A percentile compares a stretch with the other conserved stretches of the same genome.
Evolutionary conservation across 1,140 invertebrate genomes (phyloP).

Genomic region (Meteorus sp.): DNA sequence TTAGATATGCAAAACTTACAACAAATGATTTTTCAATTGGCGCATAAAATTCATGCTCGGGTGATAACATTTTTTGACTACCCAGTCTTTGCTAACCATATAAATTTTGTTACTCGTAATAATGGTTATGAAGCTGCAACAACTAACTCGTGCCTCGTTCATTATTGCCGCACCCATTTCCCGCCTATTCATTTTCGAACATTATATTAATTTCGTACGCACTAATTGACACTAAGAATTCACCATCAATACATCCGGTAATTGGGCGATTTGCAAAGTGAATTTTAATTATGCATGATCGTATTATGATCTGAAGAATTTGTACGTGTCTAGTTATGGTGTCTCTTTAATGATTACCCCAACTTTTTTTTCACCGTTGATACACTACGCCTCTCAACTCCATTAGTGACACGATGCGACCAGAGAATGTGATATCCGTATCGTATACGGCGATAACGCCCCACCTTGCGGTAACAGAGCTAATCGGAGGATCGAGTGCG

Average conservation of each 20-base stretch:
- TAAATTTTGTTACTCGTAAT: conserved; percentile 54
- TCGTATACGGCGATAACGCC: background rate
- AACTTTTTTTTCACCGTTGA: background rate
- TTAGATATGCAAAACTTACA: conserved; percentile 38
- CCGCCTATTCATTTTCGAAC: conserved; percentile 40
- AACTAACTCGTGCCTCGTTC: conserved; percentile 41
- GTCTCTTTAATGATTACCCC: too few relatives aligned
- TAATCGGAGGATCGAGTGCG: too few relatives aligned
- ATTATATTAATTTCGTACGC: conserved; percentile 22
- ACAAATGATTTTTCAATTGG: conserved; percentile 31
- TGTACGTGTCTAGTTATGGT: background rate
- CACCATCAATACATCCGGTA: background rate
- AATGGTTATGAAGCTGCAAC: conserved; percentile 53
- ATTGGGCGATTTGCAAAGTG: background rate
- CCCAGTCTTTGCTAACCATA: conserved; percentile 50
- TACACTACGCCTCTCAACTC: conserved; percentile 5
- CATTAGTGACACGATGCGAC: background rate
- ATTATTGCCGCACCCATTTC: conserved; percentile 40
- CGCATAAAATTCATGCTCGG: conserved; percentile 32
- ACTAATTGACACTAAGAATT: conserved; percentile 11
- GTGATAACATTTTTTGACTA: conserved; percentile 43
- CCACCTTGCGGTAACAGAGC: too few relatives aligned
- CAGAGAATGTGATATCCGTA: background rate
- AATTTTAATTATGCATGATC: too few relatives aligned
- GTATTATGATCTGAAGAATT: too few relatives aligned